Evolutionary conservation across 2,113 vertebrate genomes (phyloP), one percentile per base, ranked within the genome.

Genomic region (Chaenocephalus aceratus): DNA sequence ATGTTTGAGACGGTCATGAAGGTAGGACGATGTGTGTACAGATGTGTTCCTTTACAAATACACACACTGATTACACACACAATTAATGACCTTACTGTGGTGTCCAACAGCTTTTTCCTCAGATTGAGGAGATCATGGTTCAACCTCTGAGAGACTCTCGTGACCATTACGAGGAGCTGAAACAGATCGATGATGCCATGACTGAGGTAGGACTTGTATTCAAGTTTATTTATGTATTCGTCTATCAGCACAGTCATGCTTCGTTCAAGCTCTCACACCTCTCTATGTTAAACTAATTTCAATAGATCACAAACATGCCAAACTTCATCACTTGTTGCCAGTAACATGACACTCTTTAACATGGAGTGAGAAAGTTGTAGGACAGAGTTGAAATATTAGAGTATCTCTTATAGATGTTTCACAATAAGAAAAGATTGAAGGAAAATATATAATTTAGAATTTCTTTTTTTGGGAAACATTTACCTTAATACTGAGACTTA

Each of bases 1-100:
- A 96, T 96, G 95, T 96, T 96, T 90, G 95, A 96, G 89, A 94
- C 94, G 0, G 94, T 96, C 75, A 96, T 95, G 95, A 96, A 95
- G 94, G 96, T 96, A 86, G 34, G 84, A 45, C 14, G 26, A 10
- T 54, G 0, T 49, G 49, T 68, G 23, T 12, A 26, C 4, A 6
- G 6, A 51, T 3, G 1, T 36, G 30, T 48, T 26, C 3, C 5
- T 49, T 15, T 11, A 18, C 18, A 23, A 36, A 48, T 4, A 36
- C 8, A 0, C 6, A 34, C 0, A 14, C 8, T 36, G 13, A 51
- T 41, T 15, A 5, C 36, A 6, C 36, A 41, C 36, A 7, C 8
- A 34, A 2, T 2, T 16, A 10, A 16, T 52, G 13, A 49, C 80
- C 18, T 69, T 2, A 45, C 34, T 73, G 13, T 21, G 10, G 1